Conservation (phyloP, 2,797 vertebrate genomes). For the Adelosebastes latens region DNA sequence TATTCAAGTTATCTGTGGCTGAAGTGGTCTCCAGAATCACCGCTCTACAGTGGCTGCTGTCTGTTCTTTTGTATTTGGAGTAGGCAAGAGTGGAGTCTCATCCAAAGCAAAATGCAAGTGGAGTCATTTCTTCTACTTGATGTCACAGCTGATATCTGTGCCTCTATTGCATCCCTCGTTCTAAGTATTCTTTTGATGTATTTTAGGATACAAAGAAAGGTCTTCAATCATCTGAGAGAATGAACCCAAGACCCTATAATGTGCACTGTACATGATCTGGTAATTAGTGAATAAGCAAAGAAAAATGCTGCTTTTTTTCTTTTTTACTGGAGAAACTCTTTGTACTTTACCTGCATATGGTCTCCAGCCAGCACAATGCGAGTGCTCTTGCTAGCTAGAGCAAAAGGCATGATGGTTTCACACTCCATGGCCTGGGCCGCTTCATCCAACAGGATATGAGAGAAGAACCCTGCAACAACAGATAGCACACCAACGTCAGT, state of each 20-base stretch:
- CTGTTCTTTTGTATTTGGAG: constrained; percentile 16
- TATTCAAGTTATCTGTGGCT: constrained; percentile 37
- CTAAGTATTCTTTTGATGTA: neutral
- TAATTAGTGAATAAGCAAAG: neutral
- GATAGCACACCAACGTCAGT: neutral
- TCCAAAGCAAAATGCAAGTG: constrained; percentile 1
- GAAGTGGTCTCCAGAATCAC: constrained; percentile 7
- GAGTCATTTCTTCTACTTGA: neutral
- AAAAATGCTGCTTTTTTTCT: neutral
- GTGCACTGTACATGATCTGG: neutral
- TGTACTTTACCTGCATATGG: constrained; percentile 93
- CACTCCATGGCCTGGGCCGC: constrained; percentile 99
- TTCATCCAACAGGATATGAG: constrained; percentile 97
- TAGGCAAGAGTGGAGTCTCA: neutral
- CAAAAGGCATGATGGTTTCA: constrained; percentile 99
- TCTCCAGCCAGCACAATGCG: constrained; percentile 97
- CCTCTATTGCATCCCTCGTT: neutral
- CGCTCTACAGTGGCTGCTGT: neutral
- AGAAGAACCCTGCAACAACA: constrained; percentile 89
- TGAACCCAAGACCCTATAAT: neutral
- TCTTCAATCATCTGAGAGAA: neutral
- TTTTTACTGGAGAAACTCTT: neutral
- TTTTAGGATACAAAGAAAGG: neutral
- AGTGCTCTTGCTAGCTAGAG: constrained; percentile 92
- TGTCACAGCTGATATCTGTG: neutral